Base-by-base conservation (phyloP, 2,113 vertebrate species). In the Poeciliopsis retropinna region DNA sequence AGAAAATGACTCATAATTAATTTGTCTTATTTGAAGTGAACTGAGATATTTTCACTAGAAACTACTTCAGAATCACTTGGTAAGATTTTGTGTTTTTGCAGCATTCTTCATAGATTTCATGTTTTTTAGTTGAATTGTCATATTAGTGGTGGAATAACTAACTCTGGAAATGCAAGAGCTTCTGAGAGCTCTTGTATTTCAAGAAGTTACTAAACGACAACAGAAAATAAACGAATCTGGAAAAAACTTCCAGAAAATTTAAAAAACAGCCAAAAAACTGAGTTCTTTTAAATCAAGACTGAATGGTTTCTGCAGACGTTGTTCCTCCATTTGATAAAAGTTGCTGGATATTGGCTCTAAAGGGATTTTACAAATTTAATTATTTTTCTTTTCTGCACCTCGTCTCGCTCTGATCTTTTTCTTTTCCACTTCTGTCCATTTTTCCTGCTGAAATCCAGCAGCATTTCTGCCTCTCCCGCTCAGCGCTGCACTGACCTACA, bases 401-500 rank as follows among this genome's bases (percentile, higher is more conserved):
- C 34, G 37, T 39, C 72, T 86, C 75, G 68, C 88, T 88, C 41
- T 80, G 88, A 85, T 82, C 70, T 29, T 62, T 70, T n/a, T 70
- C 64, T 28, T 57, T 64, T 64, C 73, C 19, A 5, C 63, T 60
- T 44, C 60, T 37, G 11, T 72, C 13, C 66, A 64, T 73, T 82
- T 71, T 64, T 76, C 76, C 76, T 37, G 79, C 66, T 60, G 22
- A 78, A 81, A 82, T 76, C 73, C 81, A 75, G 78, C 75, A 83
- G 78, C 82, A 83, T 87, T 84, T 81, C 80, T 66, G 66, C 73
- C 62, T 78, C 75, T 68, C 66, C 72, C 81, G 66, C 60, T 3
- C 67, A 82, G 78, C 79, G 66, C 60, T 63, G 32, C 22, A 72
- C 29, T 86, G 88, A 90, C 87, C 86, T 60, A 79, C 37, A 88